Evolutionary conservation across 2,888 invertebrate species (phyloP).

Genomic region (Dione vanillae): DNA sequence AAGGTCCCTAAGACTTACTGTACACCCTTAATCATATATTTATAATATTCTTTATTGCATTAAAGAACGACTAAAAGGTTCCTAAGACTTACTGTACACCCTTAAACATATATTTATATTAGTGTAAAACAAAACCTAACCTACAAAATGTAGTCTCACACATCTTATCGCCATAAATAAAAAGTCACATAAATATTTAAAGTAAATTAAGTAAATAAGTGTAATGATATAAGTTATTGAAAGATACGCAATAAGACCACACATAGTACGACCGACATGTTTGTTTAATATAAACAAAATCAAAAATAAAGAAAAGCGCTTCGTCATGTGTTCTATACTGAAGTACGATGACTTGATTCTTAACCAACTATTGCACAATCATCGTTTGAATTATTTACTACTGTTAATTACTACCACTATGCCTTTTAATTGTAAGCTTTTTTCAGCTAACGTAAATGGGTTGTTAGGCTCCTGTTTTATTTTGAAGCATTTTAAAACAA

Average conservation of each 20-base stretch:
- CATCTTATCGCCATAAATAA: no score
- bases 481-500: no score
- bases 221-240: background rate
- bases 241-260: conserved; percentile 1
- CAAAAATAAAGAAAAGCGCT: conserved; percentile 25
- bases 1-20: no score
- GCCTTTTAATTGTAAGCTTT: background rate
- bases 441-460: background rate
- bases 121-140: no score
- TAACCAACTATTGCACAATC: conserved; percentile 51
- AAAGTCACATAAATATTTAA: background rate
- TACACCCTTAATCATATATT: no score
- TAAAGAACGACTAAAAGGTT: no score
- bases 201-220: conserved; percentile 6
- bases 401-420: conserved; percentile 29
- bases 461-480: no score
- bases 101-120: no score
- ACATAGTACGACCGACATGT: conserved; percentile 2
- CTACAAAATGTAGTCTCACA: background rate
- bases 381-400: conserved; percentile 52
- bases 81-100: no score
- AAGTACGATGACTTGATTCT: conserved; percentile 46
- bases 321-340: conserved; percentile 13
- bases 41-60: no score
- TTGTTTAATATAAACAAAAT: conserved; percentile 23